Conservation (phyloP, 2,888 invertebrate species). For the Trypoxylon attenuatum region DNA sequence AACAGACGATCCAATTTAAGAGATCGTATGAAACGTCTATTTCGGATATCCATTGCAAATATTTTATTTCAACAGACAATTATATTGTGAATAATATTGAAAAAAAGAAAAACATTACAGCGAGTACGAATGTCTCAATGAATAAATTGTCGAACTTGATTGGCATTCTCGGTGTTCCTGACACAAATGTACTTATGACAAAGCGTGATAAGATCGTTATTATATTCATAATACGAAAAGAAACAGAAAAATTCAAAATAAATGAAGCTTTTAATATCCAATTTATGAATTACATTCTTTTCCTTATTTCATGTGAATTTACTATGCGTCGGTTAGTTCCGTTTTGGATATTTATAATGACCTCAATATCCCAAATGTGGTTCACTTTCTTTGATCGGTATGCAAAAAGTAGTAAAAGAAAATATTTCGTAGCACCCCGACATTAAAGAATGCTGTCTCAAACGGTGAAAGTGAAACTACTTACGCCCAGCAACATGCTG, state of each 20-base stretch:
- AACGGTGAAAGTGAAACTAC: conserved; percentile 51
- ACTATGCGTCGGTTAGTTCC: conserved; percentile 1
- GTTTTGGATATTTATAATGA: conserved; percentile 21
- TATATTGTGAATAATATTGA: too few species aligned
- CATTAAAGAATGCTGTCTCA: conserved; percentile 13
- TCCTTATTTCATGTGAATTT: not conserved
- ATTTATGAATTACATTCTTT: not conserved
- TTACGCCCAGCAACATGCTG: conserved; percentile 4
- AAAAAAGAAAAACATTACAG: not conserved
- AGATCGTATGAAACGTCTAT: too few species aligned
- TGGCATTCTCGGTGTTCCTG: conserved; percentile 36
- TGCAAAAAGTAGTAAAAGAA: conserved; percentile 6
- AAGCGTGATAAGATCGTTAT: conserved; percentile 59
- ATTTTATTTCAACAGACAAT: too few species aligned
- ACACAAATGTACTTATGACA: conserved; percentile 53
- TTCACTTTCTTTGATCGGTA: conserved; percentile 16
- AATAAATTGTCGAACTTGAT: conserved; percentile 21
- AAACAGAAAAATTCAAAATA: conserved; percentile 53
- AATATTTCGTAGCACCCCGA: not conserved
- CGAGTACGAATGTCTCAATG: conserved; percentile 15
- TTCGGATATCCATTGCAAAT: too few species aligned
- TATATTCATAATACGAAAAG: conserved; percentile 53
- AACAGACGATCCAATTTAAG: too few species aligned
- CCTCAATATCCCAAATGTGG: conserved; percentile 26
- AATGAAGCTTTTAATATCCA: conserved; percentile 64